Percentiles rank a stretch among this genome's conserved stretches.
These are phyloP conservation scores for Leuciscus waleckii DNA, from an alignment of 2,797 vertebrate genomes.

Conservation along the genomic window DNA sequence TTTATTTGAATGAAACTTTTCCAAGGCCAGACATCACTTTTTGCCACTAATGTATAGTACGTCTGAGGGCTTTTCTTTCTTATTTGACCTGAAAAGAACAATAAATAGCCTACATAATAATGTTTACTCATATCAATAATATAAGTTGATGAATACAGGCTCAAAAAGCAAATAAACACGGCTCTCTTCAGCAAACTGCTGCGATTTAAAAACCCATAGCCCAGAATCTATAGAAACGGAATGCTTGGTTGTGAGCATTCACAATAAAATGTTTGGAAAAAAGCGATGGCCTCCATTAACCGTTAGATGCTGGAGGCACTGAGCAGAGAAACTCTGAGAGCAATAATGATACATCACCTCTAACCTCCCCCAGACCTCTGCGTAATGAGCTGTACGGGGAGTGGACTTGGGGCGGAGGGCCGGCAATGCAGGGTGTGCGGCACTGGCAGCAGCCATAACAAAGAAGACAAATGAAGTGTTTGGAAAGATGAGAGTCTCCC, in stretches of 20 bases:
- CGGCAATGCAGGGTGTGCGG: slow-evolving; percentile 17
- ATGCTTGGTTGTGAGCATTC: slow-evolving; percentile 34
- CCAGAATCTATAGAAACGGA: background rate
- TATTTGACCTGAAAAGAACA: background rate
- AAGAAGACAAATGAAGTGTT: slow-evolving; percentile 65
- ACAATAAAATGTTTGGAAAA: slow-evolving; percentile 42
- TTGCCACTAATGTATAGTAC: background rate
- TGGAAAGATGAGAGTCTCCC: slow-evolving; percentile 55
- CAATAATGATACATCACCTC: slow-evolving; percentile 63
- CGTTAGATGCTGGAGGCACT: slow-evolving; percentile 35
- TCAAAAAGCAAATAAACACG: background rate
- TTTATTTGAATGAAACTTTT: too few species aligned
- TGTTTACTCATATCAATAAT: background rate
- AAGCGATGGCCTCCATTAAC: slow-evolving; percentile 52
- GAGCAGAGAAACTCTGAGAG: slow-evolving; percentile 53
- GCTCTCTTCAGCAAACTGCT: background rate
- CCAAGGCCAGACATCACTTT: background rate
- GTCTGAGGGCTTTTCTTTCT: background rate
- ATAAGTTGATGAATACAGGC: background rate
- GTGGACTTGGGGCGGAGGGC: slow-evolving; percentile 35
- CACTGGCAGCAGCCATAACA: slow-evolving; percentile 51
- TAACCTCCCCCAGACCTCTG: slow-evolving; percentile 71
- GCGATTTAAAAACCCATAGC: slow-evolving; percentile 17
- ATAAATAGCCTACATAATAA: background rate
- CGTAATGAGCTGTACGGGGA: slow-evolving; percentile 73